A percentile compares a stretch with the other conserved stretches of the same genome.
These are phyloP conservation scores for Osmoderma eremita DNA, from an alignment of 2,888 invertebrate genomes.

Conservation along the genomic window DNA sequence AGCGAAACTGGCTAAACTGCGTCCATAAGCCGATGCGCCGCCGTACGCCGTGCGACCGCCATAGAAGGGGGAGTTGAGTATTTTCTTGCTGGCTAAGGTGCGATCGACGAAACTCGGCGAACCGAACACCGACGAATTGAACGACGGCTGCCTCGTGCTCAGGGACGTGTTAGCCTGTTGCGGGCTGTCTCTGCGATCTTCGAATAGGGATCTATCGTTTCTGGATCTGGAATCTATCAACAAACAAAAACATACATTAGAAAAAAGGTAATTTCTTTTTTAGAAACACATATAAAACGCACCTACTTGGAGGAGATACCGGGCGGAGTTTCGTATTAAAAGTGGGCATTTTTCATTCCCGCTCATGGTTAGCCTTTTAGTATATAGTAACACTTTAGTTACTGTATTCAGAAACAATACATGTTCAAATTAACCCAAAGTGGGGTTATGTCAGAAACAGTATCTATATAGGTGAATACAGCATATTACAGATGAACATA, in stretches of 20 bases:
- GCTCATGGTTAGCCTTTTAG: too few species aligned
- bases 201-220: constrained; percentile 46
- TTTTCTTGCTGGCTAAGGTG: constrained; percentile 62
- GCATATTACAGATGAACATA: too few species aligned
- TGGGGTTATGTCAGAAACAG: too few species aligned
- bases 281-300: too few species aligned
- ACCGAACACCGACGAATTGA: constrained; percentile 62
- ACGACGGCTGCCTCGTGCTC: constrained; percentile 66
- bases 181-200: constrained; percentile 47
- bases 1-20: constrained; percentile 48
- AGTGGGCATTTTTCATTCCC: too few species aligned
- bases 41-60: constrained; percentile 80
- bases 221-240: constrained; percentile 56
- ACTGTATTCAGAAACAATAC: too few species aligned
- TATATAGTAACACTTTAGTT: too few species aligned
- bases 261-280: too few species aligned
- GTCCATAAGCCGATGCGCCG: constrained; percentile 73
- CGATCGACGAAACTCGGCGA: constrained; percentile 62
- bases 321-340: too few species aligned
- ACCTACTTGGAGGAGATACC: too few species aligned
- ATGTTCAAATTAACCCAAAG: too few species aligned
- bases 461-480: too few species aligned
- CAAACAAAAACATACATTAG: constrained; percentile 38
- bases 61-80: constrained; percentile 77
- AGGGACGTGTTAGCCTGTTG: constrained; percentile 57